phyloP scores from a whole-genome alignment of 2,113 vertebrate species.

The Gadus macrocephalus region DNA sequence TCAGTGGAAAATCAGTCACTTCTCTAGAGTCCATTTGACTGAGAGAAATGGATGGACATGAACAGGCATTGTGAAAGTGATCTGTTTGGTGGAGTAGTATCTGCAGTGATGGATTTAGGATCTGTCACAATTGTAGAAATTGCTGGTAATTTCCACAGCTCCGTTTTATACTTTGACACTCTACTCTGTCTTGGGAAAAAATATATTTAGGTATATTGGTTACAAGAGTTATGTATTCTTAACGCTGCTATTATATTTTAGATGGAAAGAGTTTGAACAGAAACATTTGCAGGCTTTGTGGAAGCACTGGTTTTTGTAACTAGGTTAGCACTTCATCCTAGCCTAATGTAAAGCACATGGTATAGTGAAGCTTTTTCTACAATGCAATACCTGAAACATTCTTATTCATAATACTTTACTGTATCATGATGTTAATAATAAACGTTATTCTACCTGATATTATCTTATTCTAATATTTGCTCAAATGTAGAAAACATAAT shows the following conservation, averaged over 20 bases:
- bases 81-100: slow-evolving; percentile 49
- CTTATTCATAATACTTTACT: no score
- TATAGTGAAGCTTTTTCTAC: no score
- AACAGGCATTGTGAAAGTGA: slow-evolving; percentile 58
- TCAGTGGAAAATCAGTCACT: slow-evolving; percentile 66
- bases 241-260: slow-evolving; percentile 12
- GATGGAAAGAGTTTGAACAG: neutral
- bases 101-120: slow-evolving; percentile 49
- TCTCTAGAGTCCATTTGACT: slow-evolving; percentile 68
- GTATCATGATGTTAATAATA: no score
- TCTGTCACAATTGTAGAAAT: slow-evolving; percentile 25
- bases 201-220: neutral
- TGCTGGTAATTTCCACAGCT: slow-evolving; percentile 22
- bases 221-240: neutral
- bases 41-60: slow-evolving; percentile 65
- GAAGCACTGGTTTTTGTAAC: neutral
- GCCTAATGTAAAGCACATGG: no score
- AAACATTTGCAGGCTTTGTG: neutral
- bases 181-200: slow-evolving; percentile 14
- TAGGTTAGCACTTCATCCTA: no score
- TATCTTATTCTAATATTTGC: no score
- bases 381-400: no score
- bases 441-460: no score
- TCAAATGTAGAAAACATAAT: no score
- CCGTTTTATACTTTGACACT: neutral